Percentiles rank a stretch among this genome's conserved stretches.
These are phyloP conservation scores for Eonycteris spelaea DNA, from an alignment of 2,113 vertebrate species.

Conservation along the genomic window DNA sequence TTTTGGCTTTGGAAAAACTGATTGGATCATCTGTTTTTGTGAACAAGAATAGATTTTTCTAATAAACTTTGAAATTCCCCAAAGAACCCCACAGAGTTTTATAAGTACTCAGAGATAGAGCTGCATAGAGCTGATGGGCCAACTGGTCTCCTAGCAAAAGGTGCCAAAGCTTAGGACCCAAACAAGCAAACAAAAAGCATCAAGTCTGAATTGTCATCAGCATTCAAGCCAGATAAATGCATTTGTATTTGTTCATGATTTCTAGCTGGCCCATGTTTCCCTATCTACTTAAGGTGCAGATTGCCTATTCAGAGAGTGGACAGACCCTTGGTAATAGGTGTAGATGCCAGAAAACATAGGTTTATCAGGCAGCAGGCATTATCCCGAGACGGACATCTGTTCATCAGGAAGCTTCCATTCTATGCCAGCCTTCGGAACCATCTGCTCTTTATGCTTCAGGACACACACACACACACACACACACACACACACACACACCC, in stretches of 20 bases:
- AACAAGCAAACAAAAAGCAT: not conserved
- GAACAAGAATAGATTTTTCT: not conserved
- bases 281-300: not conserved
- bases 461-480: not conserved
- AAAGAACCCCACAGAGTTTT: not conserved
- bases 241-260: not conserved
- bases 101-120: not conserved
- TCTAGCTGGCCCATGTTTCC: not conserved
- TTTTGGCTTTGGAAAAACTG: not conserved
- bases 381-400: slow-evolving; percentile 39
- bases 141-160: slow-evolving; percentile 4
- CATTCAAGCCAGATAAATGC: not conserved
- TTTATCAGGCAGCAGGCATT: not conserved
- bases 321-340: slow-evolving; percentile 4
- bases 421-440: slow-evolving; percentile 40
- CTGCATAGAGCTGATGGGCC: not conserved
- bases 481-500: not conserved
- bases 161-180: not conserved
- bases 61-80: not conserved
- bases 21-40: not conserved
- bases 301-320: not conserved
- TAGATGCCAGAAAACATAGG: not conserved
- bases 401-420: slow-evolving; percentile 9
- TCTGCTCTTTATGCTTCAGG: slow-evolving; percentile 51
- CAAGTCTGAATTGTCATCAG: not conserved